Evolutionary conservation across 2,888 invertebrate species (phyloP), one percentile per base, ranked within the genome.

Genomic region (Neoscelio sp.): DNA sequence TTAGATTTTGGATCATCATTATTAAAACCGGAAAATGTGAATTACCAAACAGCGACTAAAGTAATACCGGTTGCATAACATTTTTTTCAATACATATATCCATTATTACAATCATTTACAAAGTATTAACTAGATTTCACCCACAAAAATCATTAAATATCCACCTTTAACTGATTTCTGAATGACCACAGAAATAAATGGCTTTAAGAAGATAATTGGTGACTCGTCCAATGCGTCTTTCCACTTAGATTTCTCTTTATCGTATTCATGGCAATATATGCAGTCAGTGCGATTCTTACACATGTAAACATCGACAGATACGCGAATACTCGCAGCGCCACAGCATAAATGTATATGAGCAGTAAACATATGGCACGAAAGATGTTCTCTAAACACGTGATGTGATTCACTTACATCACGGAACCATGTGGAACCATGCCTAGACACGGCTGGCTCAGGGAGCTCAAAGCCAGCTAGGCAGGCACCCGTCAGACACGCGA

Each of bases 381-480:
- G 44, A 70, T 65, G 60, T 35, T 44, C 50, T 60, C 44, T 20
- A 40, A 65, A 75, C 74, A 75, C 70, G 77, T 78, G 64, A 65
- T 60, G 64, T 42, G 71, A 77, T 65, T 75, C 40, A 23, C 26
- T 68, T 60, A 44, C 46, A 62, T 56, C 71, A 56, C 60, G 56
- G 73, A 60, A 67, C 44, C 58, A 35, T 23, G 33, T 48, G 48
- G 44, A 62, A 62, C 35, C 48, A 62, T 23, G 48, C 35, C 54
- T 60, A 62, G 67, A 74, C 54, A 48, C 54, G 65, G 30, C 35
- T 12, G 46, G n/a, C 60, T 30, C 33, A 8, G 38, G 54, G 38
- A 33, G n/a, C 60, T 30, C 33, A 8, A 26, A 67, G 38, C 4
- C 44, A 52, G 15, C 65, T 13, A 50, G 42, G 48, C 52, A 50